Base-by-base conservation (phyloP, 2,888 invertebrate genomes). In the Chrysodeixis includens region DNA sequence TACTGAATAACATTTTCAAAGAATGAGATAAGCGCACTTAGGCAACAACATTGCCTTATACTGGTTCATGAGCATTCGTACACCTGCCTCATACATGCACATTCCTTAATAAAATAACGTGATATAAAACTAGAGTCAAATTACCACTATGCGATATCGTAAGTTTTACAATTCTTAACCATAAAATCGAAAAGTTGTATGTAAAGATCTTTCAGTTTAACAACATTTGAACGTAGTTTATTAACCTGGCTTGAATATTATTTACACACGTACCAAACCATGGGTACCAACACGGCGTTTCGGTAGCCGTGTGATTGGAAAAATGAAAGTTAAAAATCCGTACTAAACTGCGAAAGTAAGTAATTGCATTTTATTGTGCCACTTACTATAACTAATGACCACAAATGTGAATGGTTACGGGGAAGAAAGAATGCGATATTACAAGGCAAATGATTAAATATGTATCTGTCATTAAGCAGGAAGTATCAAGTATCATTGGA, bases 41-140 rank as follows among this genome's bases (percentile, higher is more conserved):
- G 69, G 64, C 67, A 79, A 81, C 67, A 67, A 57, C 62, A 68
- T 61, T 57, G 69, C 49, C 52, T 56, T 62, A 58, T 60, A 70
- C 66, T 79, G 63, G 69, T 71, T 71, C 69, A 63, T 62, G 63
- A 72, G 69, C 20, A 49, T 49, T 49, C 56, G 76, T 72, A 79
- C 88, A 88, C 86, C 87, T 89, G 88, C 83, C 79, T 62, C 69
- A 72, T 74, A 77, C 76, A 78, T 71, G 76, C 78, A 75, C 85
- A 83, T 83, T 85, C 82, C 79, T 73, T 71, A 81, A 71, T 69
- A 81, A 80, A 74, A 77, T 61, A 76, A 86, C 82, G 83, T 86
- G 84, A 86, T 85, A 83, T 81, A 82, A 85, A 83, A 78, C 74
- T 71, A 82, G 81, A 83, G 77, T 89, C 81, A 71, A 83, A 79